A percentile compares a stretch with the other conserved stretches of the same genome.
Evolutionary conservation across 2,797 vertebrate species (phyloP).

Genomic region (Tokudaia tokunoshimensis): DNA sequence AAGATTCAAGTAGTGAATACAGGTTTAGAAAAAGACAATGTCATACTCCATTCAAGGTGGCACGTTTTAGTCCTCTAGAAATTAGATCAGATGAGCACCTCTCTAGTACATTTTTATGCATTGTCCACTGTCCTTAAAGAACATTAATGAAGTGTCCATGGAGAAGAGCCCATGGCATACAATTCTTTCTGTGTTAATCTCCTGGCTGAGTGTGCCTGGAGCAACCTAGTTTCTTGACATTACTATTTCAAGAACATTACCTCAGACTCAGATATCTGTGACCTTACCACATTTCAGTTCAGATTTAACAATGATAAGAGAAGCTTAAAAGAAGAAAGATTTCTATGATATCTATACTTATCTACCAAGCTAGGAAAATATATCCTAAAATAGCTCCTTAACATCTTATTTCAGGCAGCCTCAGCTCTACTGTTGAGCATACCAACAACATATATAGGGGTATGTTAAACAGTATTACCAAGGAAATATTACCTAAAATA

Average conservation of each 20-base stretch:
- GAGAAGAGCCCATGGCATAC: not conserved
- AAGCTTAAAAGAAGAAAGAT: not conserved
- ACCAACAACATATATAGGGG: not conserved
- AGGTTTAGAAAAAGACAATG: not conserved
- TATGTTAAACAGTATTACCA: not conserved
- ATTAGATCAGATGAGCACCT: not conserved
- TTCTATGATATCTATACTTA: not conserved
- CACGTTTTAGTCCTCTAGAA: not conserved
- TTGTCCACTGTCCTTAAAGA: not conserved
- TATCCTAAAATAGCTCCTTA: not conserved
- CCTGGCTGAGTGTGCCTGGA: not conserved
- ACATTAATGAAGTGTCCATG: not conserved
- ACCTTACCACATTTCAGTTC: not conserved
- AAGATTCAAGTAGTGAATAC: not conserved
- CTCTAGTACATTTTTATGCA: not conserved
- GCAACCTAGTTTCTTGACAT: slow-evolving; percentile 2
- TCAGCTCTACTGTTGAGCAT: not conserved
- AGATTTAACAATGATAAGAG: slow-evolving; percentile 33
- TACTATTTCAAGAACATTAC: slow-evolving; percentile 23
- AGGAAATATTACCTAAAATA: not conserved
- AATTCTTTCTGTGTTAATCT: not conserved
- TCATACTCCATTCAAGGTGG: not conserved
- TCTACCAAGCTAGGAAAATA: not conserved
- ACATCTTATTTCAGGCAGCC: not conserved
- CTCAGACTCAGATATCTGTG: not conserved